Evolutionary conservation across 2,888 invertebrate species (phyloP), one percentile per base, ranked within the genome.

Genomic region (Eurois occulta): DNA sequence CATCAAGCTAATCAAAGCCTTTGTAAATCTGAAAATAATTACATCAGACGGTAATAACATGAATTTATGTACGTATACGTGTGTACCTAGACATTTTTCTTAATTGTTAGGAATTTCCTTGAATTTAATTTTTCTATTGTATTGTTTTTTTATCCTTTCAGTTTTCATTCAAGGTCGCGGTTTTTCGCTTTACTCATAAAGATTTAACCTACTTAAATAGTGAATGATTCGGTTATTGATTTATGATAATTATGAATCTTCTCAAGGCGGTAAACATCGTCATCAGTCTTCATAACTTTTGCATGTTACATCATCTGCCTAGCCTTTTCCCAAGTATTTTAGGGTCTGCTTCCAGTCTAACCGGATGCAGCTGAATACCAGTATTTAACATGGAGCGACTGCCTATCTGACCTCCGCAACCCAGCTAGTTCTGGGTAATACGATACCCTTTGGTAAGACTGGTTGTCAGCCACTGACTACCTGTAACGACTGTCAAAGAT

Each of bases 41-140:
- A 67, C 66, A 52, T 8, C 28, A 43, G 0, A 35, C 21, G 32
- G 10, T 73, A 75, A 74, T 75, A 58, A 71, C 35, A 72, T 46
- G 24, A 60, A 43, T 68, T 74, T 71, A 80, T 28, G 21, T 46
- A 18, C 6, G 2, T 13, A 67, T 71, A 80, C 24, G 21, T 46
- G 16, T 4, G 2, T 13, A 67, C 38, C 32, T n/a, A 46, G 10
- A 72, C 28, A 76, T 38, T 74, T 80, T 80, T 32, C 46, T 28
- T 41, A 32, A 67, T 70, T 41, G 32, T 67, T 48, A 52, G 1
- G 18, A 62, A 62, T 35, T 72, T 55, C 43, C 38, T 78, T 55
- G 65, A 55, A 55, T 69, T 58, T 32, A 62, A 64, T 58, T 66
- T 84, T 73, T 78, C 38, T 58, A 58, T 52, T 84, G 68, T 72